Conservation (phyloP, 2,888 invertebrate genomes). For the Athalia rosae region DNA sequence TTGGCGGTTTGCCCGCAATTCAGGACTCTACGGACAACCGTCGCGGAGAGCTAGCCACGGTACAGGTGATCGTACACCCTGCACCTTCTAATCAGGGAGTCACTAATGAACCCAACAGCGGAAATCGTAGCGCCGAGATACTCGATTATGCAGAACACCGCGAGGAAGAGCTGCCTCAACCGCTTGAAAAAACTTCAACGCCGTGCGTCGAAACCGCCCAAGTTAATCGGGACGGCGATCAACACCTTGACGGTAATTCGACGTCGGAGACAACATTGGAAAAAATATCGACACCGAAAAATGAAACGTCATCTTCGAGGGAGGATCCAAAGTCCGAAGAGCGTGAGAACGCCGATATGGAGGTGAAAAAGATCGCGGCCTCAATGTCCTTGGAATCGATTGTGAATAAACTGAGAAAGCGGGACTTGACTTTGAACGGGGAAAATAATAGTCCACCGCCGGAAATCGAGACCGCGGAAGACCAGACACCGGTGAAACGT, state of each 20-base stretch:
- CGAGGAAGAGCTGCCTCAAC: slow-evolving; percentile 27
- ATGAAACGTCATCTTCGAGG: too few species aligned
- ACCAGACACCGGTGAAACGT: slow-evolving; percentile 4
- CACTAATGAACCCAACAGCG: slow-evolving; percentile 51
- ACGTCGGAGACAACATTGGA: too few species aligned
- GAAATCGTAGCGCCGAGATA: slow-evolving; percentile 44
- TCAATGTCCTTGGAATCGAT: too few species aligned
- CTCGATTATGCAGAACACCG: slow-evolving; percentile 50
- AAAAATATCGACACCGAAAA: too few species aligned
- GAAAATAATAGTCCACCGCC: not conserved
- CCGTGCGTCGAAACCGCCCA: too few species aligned
- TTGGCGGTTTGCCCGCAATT: slow-evolving; percentile 47
- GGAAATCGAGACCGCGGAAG: not conserved
- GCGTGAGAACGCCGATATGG: too few species aligned
- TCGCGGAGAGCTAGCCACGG: slow-evolving; percentile 48
- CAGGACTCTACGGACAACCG: slow-evolving; percentile 38
- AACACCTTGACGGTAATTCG: too few species aligned
- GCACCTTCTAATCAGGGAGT: slow-evolving; percentile 53
- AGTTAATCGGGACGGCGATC: too few species aligned
- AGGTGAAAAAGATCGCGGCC: too few species aligned
- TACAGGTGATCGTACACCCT: not conserved
- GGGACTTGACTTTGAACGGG: not conserved
- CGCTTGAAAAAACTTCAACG: too few species aligned
- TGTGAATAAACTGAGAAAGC: too few species aligned
- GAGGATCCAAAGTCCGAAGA: too few species aligned